Conservation (phyloP, 2,888 invertebrate genomes). For the Troglohyphantes excavatus region DNA sequence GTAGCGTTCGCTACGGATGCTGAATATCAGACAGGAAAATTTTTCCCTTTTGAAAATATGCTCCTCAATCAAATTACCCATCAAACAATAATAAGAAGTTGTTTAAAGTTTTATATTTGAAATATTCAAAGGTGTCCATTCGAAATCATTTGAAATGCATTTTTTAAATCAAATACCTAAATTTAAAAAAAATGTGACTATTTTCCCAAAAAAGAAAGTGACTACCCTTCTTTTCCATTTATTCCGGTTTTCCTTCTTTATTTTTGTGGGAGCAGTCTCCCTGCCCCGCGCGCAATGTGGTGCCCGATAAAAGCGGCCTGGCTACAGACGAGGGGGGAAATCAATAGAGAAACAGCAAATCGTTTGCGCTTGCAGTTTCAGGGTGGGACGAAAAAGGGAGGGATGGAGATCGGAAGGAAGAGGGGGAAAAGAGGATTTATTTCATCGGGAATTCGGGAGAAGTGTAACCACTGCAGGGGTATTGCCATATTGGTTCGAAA, state of each 20-base stretch:
- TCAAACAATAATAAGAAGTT: no score
- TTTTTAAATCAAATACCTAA: no score
- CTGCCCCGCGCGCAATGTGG: constrained; percentile 24
- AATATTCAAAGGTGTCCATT: no score
- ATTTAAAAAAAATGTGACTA: no score
- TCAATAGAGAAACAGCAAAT: constrained; percentile 29
- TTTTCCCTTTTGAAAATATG: no score
- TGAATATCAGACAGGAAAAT: no score
- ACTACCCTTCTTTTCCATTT: not conserved
- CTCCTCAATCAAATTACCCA: no score
- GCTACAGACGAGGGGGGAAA: constrained; percentile 12
- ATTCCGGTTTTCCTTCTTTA: not conserved
- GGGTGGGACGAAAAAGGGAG: not conserved
- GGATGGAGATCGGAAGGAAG: not conserved
- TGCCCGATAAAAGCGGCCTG: constrained; percentile 11
- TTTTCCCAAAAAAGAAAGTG: no score
- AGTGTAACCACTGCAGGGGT: not conserved
- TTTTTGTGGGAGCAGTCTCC: not conserved
- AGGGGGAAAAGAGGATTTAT: not conserved
- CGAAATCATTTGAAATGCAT: no score
- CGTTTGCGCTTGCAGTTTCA: not conserved
- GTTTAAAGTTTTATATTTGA: no score
- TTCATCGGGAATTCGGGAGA: constrained; percentile 4
- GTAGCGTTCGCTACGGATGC: no score
- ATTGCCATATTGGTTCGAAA: not conserved